Conservation (phyloP, 2,888 invertebrate species). For the Eristalis tenax region DNA sequence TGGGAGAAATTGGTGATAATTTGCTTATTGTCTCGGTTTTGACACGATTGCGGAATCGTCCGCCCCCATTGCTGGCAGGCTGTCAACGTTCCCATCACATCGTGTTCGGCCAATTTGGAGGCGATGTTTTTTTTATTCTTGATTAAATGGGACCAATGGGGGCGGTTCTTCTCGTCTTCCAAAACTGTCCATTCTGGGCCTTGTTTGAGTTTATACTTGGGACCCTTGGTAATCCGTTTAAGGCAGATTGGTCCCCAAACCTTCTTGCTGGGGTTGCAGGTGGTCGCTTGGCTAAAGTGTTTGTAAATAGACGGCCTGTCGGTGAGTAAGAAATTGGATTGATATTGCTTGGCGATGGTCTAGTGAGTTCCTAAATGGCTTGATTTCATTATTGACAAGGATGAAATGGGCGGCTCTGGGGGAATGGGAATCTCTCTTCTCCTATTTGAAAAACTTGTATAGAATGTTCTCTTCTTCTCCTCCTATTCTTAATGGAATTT, state of each 20-base stretch:
- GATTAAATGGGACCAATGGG: not conserved
- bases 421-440: too few species aligned
- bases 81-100: not conserved
- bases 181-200: not conserved
- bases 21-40: slow-evolving; percentile 47
- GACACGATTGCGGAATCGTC: not conserved
- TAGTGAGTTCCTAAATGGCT: not conserved
- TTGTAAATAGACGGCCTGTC: not conserved
- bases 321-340: not conserved
- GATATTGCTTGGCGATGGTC: not conserved
- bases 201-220: not conserved
- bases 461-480: too few species aligned
- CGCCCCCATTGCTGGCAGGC: not conserved
- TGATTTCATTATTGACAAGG: too few species aligned
- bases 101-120: not conserved
- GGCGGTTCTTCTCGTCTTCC: not conserved
- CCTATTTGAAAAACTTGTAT: too few species aligned
- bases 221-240: not conserved
- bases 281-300: not conserved
- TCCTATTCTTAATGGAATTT: too few species aligned
- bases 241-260: not conserved
- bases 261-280: not conserved
- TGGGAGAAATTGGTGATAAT: slow-evolving; percentile 53
- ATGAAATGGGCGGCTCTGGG: too few species aligned
- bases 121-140: not conserved